Evolutionary conservation across 2,888 invertebrate species (phyloP).

Genomic region (Ommatoiulus sabulosus): DNA sequence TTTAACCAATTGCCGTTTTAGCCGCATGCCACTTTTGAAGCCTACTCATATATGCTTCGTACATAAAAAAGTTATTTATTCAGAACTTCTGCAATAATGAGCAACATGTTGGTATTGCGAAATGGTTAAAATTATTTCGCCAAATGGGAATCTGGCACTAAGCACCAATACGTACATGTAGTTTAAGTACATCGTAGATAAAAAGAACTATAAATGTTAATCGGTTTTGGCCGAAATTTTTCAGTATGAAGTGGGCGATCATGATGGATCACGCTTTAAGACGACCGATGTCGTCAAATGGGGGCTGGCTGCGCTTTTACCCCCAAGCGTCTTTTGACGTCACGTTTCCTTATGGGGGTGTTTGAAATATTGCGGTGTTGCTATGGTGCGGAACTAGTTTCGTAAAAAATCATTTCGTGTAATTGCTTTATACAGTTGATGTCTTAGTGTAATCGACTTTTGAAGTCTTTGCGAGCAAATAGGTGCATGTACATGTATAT

Average conservation of each 20-base stretch:
- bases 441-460: slow-evolving; percentile 1
- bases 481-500: neutral
- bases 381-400: neutral
- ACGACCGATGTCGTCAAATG: neutral
- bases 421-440: neutral
- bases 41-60: no score
- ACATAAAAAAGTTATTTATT: no score
- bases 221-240: neutral
- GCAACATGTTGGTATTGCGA: no score
- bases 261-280: neutral
- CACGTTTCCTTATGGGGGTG: neutral
- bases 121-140: no score
- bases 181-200: no score
- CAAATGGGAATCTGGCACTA: no score
- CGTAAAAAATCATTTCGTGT: neutral
- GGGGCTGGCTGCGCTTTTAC: neutral
- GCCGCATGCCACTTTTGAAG: no score
- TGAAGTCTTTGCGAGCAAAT: neutral
- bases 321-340: neutral
- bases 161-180: no score
- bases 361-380: neutral
- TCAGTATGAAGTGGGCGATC: neutral
- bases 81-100: no score
- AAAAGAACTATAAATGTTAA: no score
- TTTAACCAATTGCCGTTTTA: no score